A percentile compares a stretch with the other conserved stretches of the same genome.
phyloP scores from a whole-genome alignment of 2,888 invertebrate genomes.

The Ormyrus labotus region DNA sequence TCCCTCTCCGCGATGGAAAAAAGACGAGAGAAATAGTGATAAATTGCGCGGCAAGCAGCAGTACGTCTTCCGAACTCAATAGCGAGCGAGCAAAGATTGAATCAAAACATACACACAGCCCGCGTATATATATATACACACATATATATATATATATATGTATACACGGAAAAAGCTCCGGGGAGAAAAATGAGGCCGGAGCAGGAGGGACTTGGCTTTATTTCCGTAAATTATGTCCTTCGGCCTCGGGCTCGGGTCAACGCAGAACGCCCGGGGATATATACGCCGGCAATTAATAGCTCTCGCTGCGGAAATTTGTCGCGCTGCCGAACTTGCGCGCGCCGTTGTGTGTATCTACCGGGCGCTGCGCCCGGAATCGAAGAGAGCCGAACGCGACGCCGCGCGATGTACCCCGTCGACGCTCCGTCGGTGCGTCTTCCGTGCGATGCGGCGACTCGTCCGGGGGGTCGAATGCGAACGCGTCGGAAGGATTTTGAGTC shows the following conservation, averaged over 20 bases:
- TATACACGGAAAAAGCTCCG: neutral
- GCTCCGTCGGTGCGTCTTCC: neutral
- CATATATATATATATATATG: too few species aligned
- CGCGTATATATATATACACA: too few species aligned
- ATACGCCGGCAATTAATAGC: constrained; percentile 70
- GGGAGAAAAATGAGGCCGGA: neutral
- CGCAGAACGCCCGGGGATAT: constrained; percentile 56
- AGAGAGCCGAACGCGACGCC: neutral
- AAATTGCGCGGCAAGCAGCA: constrained; percentile 48
- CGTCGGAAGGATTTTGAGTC: too few species aligned
- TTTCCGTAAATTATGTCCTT: constrained; percentile 67
- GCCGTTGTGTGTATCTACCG: too few species aligned
- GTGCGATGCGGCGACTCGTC: neutral
- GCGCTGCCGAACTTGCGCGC: constrained; percentile 8
- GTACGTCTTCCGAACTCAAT: constrained; percentile 57
- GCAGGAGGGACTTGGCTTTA: constrained; percentile 54
- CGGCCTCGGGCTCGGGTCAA: constrained; percentile 50
- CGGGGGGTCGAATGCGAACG: too few species aligned
- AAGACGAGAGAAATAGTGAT: constrained; percentile 23
- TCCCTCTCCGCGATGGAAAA: neutral
- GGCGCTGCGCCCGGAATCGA: constrained; percentile 2
- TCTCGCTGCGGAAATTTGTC: constrained; percentile 65
- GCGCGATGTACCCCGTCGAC: neutral
- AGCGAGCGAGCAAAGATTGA: constrained; percentile 53
- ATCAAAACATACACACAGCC: constrained; percentile 39